Evolutionary conservation across 2,888 invertebrate genomes (phyloP), one percentile per base, ranked within the genome.

Genomic region (Pristionchus entomophagus): DNA sequence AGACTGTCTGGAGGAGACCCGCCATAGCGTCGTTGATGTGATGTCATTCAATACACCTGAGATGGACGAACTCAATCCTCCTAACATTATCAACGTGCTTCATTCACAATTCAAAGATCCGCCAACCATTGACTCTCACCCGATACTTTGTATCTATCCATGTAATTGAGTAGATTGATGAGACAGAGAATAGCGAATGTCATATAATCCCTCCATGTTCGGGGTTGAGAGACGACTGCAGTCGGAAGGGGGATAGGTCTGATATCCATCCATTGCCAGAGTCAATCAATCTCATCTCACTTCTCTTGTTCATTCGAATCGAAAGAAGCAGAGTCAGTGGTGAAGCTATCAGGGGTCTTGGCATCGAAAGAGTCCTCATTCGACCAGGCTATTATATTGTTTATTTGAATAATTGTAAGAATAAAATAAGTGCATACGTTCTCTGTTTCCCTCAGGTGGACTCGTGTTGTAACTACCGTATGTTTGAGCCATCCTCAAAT

Each of bases 131-230:
- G 22, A 22, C 14, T 19, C 86, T 32, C 45, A 97, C 98, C 98
- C 93, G 98, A 97, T 91, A 98, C 95, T 85, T 98, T 98, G 94
- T 97, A 98, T 94, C 99, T 96, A 95, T 99, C 99, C 98, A 99
- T 99, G 94, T 99, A 99, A 95, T 99, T 99, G 94, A 99, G 97
- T 91, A 99, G 96, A 95, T 99, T 99, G 89, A 99, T 96, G 94
- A 96, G 97, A 84, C 97, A 97, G 94, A 90, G 86, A 73, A 89
- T 89, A 26, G 59, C 56, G 38, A 88, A 81, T 0, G 53, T 69
- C 3, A 35, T 22, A n/a, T 77, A 83, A 17, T 83, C 83, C 59
- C 78, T 53, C 32, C 84, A 81, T 17, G 78, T 78, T 19, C 49
- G 78, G 32, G 78, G 78, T 53, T 78, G 29, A 14, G 51, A 19